phyloP scores from a whole-genome alignment of 2,888 invertebrate genomes.

The Diploptera punctata region DNA sequence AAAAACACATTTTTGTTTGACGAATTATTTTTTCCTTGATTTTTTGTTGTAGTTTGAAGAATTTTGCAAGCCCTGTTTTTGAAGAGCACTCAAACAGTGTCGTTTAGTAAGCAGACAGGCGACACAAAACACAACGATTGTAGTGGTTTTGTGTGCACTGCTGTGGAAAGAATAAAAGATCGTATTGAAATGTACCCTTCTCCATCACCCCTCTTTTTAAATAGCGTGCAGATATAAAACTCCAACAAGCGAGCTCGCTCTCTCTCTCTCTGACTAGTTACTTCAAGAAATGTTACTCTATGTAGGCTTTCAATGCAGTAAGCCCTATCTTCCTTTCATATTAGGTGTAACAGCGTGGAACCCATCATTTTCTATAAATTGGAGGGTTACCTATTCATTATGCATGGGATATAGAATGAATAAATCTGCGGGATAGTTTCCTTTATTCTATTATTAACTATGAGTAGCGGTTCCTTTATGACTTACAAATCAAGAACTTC shows the following conservation, averaged over 20 bases:
- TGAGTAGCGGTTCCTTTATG: no score
- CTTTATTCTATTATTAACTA: no score
- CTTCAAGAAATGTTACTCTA: neutral
- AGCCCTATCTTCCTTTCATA: neutral
- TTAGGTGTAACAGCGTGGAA: neutral
- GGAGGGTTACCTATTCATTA: neutral
- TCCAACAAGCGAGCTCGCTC: neutral
- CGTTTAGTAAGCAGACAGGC: constrained; percentile 1
- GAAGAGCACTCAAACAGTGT: neutral
- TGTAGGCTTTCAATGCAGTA: neutral
- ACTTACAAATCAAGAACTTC: no score
- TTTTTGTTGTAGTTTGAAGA: no score
- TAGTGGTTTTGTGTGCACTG: constrained; percentile 6
- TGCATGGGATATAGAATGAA: no score
- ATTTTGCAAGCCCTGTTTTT: neutral
- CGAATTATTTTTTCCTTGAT: no score
- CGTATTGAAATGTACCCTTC: neutral
- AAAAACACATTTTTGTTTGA: no score
- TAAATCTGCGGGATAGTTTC: no score
- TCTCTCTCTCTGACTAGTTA: neutral
- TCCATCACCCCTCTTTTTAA: neutral
- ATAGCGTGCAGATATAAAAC: neutral
- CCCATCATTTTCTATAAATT: constrained; percentile 6
- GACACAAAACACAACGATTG: neutral
- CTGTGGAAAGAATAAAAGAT: constrained; percentile 9